Evolutionary conservation across 2,797 vertebrate species (phyloP), one percentile per base, ranked within the genome.

Genomic region (Hoplostethus mediterraneus): DNA sequence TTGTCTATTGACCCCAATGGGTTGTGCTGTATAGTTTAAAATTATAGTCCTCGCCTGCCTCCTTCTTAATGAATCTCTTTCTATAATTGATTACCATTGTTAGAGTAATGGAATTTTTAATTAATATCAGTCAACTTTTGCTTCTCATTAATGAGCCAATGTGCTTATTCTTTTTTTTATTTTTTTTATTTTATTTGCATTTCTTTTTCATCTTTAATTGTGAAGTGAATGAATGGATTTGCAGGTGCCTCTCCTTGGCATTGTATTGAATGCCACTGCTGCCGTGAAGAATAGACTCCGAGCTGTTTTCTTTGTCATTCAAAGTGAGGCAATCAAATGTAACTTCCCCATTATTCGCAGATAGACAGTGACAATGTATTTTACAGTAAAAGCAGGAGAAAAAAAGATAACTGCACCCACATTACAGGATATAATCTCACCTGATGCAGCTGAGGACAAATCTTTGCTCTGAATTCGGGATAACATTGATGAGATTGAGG

Each of bases 61-160:
- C 44, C 40, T 59, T 77, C 73, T 86, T 90, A 92, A 85, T 84
- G 47, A 86, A 86, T 88, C 42, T 58, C 79, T 91, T 89, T 75
- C 68, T 88, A 85, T 75, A 90, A 92, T 87, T 83, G 86, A 93
- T 93, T 87, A 81, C 77, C 82, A 88, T 93, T 94, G 89, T 93
- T 87, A 67, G 77, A 67, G 59, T 91, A 94, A 93, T 94, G 83
- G 67, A 51, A 83, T 92, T 94, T 93, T 92, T 93, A 93, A 94
- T 95, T 93, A 94, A 83, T 83, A 90, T 90, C 82, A 89, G 69
- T 85, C 84, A 82, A 84, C 74, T 80, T 89, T 63, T 58, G 59
- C 59, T 79, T 84, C 67, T 79, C 90, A 88, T 91, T 91, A 92
- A 92, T 67, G 80, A 84, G 67, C 62, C 64, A 73, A 80, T 60